Evolutionary conservation across 2,888 invertebrate species (phyloP).

Genomic region (Proisotoma minuta): DNA sequence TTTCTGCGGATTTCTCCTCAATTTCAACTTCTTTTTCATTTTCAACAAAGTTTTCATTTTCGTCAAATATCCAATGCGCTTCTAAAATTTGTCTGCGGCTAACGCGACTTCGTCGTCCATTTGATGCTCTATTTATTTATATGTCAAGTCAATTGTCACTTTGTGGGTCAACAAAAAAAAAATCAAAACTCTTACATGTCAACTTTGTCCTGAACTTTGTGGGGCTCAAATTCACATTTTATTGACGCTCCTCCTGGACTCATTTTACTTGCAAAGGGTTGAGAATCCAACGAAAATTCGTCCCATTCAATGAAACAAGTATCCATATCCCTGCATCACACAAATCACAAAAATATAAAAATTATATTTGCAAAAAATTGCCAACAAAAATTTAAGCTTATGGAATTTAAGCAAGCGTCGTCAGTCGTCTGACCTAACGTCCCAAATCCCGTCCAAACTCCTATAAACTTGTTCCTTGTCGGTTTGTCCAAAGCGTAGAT

Average conservation of each 20-base stretch:
- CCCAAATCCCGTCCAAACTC: constrained; percentile 41
- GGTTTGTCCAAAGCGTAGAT: constrained; percentile 28
- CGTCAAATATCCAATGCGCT: constrained; percentile 38
- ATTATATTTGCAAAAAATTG: neutral
- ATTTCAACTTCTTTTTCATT: constrained; percentile 29
- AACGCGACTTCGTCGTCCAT: constrained; percentile 46
- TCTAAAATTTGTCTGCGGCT: constrained; percentile 44
- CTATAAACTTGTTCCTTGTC: constrained; percentile 37
- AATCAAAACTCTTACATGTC: constrained; percentile 23
- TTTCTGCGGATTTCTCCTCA: neutral
- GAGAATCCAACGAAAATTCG: constrained; percentile 40
- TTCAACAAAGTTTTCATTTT: constrained; percentile 31
- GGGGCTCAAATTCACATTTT: neutral
- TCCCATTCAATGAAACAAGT: constrained; percentile 44
- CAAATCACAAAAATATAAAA: neutral
- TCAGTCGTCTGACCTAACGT: constrained; percentile 29
- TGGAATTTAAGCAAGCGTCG: neutral
- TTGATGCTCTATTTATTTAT: constrained; percentile 29
- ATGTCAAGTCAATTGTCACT: neutral
- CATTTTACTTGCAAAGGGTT: constrained; percentile 18
- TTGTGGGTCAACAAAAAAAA: neutral
- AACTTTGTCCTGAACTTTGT: constrained; percentile 7
- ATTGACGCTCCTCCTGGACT: neutral
- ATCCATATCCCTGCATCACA: constrained; percentile 41
- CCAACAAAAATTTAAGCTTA: neutral